Evolutionary conservation across 2,797 vertebrate genomes (phyloP), one percentile per base, ranked within the genome.

Genomic region (Hydrophis major): DNA sequence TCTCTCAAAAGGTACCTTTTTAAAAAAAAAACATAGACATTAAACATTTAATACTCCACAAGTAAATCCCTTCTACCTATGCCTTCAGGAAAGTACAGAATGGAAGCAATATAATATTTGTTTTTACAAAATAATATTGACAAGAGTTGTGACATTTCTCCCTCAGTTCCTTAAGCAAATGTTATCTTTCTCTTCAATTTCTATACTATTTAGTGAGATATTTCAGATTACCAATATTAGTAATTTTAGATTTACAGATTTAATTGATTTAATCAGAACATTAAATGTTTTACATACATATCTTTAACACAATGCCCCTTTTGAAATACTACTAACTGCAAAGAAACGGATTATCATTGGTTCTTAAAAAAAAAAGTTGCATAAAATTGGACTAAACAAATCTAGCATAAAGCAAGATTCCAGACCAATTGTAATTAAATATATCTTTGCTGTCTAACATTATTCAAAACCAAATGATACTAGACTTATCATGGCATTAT

Each of bases 361-460:
- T 86, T 83, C 6, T 74, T 93, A 5, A 95, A 16, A 47, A 16
- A 87, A 94, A 16, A 94, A 91, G 59, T 1, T 94, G 25, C 91
- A 95, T 93, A 94, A 90, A 8, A 32, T 20, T 89, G 87, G 32
- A 42, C 4, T 8, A 50, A 89, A 60, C 4, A n/a, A 16, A 59
- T n/a, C 60, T 53, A 28, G 56, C 56, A 50, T 90, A 95, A 6
- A 92, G 91, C 87, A 90, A 18, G 86, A 95, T 92, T 55, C 93
- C 27, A 74, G n/a, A 20, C 12, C 8, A 50, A 56, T 28, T 92
- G 90, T 93, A 93, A 95, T 16, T 22, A 92, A 94, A 92, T 56
- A 53, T 50, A 25, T 94, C 93, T 92, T 93, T 96, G 92, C 47
- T 94, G 42, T 14, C 87, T 95, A 93, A 89, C 6, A 78, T 91